Evolutionary conservation across 2,797 vertebrate genomes (phyloP).

Genomic region (Enteromius thamalakanensis): DNA sequence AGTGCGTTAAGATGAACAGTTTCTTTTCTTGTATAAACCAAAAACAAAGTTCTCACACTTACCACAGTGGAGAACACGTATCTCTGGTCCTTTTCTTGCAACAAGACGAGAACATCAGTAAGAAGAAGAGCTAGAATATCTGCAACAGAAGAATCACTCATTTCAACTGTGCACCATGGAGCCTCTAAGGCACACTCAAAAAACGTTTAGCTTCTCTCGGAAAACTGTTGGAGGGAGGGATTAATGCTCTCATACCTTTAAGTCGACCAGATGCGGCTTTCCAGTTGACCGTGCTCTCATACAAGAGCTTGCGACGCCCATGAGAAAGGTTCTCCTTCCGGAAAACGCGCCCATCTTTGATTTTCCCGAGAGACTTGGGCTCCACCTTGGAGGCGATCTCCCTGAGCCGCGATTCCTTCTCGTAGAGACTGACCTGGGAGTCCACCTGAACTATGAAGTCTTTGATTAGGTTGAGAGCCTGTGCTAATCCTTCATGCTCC

Average conservation of each 20-base stretch:
- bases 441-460: conserved; percentile 88
- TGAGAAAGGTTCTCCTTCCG: conserved; percentile 85
- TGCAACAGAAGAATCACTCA: conserved; percentile 60
- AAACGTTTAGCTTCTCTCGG: too few relatives aligned
- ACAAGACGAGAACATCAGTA: conserved; percentile 88
- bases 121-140: conserved; percentile 92
- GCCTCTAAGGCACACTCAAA: too few relatives aligned
- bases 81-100: conserved; percentile 98
- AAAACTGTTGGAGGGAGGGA: too few relatives aligned
- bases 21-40: not conserved
- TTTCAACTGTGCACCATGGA: not conserved
- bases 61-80: conserved; percentile 92
- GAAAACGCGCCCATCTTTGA: conserved; percentile 88
- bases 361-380: conserved; percentile 84
- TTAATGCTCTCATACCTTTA: conserved; percentile 81
- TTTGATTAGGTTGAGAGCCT: conserved; percentile 86
- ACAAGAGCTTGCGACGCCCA: conserved; percentile 77
- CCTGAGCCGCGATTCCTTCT: conserved; percentile 87
- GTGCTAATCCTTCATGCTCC: conserved; percentile 85
- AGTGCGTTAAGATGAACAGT: not conserved
- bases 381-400: conserved; percentile 90
- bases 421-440: conserved; percentile 81
- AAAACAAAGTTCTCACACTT: conserved; percentile 60
- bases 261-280: conserved; percentile 91
- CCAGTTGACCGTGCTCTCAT: conserved; percentile 88